Base-by-base conservation (phyloP, 2,888 invertebrate species). In the Pantelozetes paolii region DNA sequence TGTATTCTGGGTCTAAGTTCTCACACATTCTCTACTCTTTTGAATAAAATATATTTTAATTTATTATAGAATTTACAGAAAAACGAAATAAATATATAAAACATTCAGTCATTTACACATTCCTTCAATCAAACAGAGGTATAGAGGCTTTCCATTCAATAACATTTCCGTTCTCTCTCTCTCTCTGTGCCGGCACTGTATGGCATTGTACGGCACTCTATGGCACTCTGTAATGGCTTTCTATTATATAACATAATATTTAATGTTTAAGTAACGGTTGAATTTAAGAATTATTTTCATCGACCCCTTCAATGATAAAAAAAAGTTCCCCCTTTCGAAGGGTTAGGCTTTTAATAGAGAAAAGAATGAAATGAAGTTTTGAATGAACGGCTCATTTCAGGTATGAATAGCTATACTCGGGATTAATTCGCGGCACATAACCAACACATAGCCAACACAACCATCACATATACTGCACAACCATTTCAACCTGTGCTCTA, bases 211-310 rank as follows among this genome's bases (percentile, higher is more conserved):
- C 2, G 11, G 54, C 18, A 62, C 32, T 62, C 18, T 62, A 62
- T 32, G 62, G 62, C 62, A 62, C 62, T 59, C 36, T 54, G 32
- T 62, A 62, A 62, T 62, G 62, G 62, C 62, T 36, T 62, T 62
- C 62, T 30, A 36, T 62, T 62, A 62, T 62, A 62, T 62, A 23
- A 62, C 32, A 62, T 62, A 32, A 62, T 62, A 62, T 62, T 62
- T 62, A 62, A 62, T 62, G 30, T 62, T 59, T 62, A 62, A 62
- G 62, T 62, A 62, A 62, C 62, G 62, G 62, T 62, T 62, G 32
- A 62, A 62, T 62, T 8, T 62, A 36, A 62, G 62, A 62, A 62
- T 62, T 62, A 32, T 54, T 54, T 20, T 54, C 54, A 54, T 54
- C 62, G 32, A 36, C 62, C 32, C 62, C 30, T 32, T 62, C 26